Conservation (phyloP, 2,888 invertebrate genomes). For the Cephus pulcher region DNA sequence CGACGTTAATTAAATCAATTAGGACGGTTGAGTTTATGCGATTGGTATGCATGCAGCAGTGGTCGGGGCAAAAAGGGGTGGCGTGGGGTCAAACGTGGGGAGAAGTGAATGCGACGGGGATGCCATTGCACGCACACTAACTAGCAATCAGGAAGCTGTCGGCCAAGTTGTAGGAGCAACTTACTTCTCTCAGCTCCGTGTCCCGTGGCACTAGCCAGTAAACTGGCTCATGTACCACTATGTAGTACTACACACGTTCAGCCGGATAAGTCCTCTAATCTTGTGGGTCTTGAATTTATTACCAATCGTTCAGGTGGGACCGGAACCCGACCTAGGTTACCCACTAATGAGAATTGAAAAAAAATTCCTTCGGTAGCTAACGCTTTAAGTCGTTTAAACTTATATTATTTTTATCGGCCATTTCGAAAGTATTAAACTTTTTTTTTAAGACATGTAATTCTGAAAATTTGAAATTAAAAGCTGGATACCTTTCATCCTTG, state of each 20-base stretch:
- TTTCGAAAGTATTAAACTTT: neutral
- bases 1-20: conserved; percentile 57
- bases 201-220: neutral
- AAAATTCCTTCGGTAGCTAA: neutral
- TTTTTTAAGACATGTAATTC: too few relatives aligned
- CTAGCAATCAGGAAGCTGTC: conserved; percentile 59
- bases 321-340: neutral
- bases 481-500: too few relatives aligned
- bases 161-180: conserved; percentile 50
- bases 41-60: conserved; percentile 44
- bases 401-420: neutral
- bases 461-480: too few relatives aligned
- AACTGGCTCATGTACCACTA: neutral
- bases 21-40: conserved; percentile 41
- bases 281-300: neutral
- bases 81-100: conserved; percentile 9
- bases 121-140: conserved; percentile 53
- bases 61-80: neutral
- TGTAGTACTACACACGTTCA: neutral
- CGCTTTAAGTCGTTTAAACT: neutral
- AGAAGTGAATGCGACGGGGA: conserved; percentile 44
- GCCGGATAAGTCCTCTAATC: neutral
- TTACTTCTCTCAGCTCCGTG: conserved; percentile 39
- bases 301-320: neutral
- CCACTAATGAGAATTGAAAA: neutral